These are phyloP conservation scores for Agrochola macilenta DNA, from an alignment of 2,888 invertebrate species.

Conservation along the genomic window DNA sequence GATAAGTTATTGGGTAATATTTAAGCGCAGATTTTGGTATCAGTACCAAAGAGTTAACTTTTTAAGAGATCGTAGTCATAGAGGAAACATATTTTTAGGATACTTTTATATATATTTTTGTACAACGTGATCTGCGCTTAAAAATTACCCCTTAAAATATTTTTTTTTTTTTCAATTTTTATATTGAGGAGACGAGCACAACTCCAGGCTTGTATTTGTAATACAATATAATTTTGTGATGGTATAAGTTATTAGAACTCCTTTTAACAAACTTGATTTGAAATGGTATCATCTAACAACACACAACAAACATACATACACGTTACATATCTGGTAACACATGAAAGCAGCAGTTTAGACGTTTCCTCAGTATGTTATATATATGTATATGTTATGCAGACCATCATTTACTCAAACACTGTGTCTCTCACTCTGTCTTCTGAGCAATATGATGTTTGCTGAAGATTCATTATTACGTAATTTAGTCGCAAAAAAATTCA, in stretches of 20 bases:
- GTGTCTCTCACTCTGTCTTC: background rate
- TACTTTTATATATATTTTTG: background rate
- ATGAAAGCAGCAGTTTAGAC: background rate
- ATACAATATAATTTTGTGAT: background rate
- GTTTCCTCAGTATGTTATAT: background rate
- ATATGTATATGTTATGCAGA: background rate
- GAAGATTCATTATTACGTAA: background rate
- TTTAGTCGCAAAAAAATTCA: background rate
- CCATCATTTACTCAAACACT: background rate
- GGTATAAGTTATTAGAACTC: background rate
- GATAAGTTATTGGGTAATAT: constrained; percentile 1
- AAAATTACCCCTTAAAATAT: background rate
- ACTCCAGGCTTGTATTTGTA: background rate
- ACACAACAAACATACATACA: too few species aligned
- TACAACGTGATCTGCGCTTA: background rate
- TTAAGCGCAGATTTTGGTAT: background rate
- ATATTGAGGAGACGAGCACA: constrained; percentile 2
- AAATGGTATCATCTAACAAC: too few species aligned
- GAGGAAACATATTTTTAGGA: background rate
- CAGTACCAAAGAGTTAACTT: background rate
- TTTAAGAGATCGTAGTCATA: background rate
- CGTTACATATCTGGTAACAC: too few species aligned
- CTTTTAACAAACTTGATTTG: background rate
- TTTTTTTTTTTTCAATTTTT: too few species aligned
- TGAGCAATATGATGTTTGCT: background rate